Conservation (phyloP, 2,113 vertebrate genomes). For the Cavia porcellus region DNA sequence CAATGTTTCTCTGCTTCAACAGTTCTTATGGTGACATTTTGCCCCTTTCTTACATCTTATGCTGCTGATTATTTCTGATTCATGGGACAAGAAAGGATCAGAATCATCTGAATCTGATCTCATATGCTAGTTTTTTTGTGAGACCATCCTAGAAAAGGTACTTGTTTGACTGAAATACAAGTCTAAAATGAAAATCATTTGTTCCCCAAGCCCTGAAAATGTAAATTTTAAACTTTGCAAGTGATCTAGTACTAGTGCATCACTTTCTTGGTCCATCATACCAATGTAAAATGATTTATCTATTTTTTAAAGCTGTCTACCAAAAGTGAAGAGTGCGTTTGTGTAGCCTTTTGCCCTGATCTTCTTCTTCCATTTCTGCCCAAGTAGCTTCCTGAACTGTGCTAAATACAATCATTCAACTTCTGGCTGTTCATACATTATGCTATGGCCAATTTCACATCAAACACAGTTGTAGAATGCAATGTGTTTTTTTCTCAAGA, state of each 20-base stretch:
- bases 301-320: background rate
- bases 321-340: background rate
- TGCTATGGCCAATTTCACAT: too few relatives aligned
- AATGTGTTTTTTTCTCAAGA: background rate
- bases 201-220: background rate
- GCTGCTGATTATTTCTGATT: background rate
- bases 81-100: background rate
- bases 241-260: background rate
- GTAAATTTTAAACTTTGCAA: background rate
- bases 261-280: background rate
- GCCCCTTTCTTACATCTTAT: background rate
- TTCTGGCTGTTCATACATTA: too few relatives aligned
- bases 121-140: background rate
- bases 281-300: background rate
- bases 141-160: background rate
- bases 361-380: background rate
- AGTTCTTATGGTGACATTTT: background rate
- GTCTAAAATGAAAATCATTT: background rate
- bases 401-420: too few relatives aligned
- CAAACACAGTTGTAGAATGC: background rate
- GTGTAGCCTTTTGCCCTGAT: background rate
- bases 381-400: too few relatives aligned
- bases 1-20: background rate
- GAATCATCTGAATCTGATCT: background rate
- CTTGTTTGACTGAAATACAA: background rate